Conservation (phyloP, 2,888 invertebrate species). For the Meteorus cinctellus region DNA sequence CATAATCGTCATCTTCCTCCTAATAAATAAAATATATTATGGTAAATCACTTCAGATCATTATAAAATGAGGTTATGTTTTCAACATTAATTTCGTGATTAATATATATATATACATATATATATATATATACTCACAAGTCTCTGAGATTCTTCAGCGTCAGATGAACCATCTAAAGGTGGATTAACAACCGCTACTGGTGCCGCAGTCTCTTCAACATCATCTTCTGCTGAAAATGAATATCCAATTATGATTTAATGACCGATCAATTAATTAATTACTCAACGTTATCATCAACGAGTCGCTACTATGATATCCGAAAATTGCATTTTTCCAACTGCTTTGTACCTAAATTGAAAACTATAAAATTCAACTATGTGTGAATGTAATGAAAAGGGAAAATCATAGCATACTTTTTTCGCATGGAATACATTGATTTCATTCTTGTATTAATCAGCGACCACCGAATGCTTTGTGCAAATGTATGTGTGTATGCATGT, state of each 20-base stretch:
- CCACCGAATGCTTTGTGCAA: constrained; percentile 61
- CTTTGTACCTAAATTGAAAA: too few relatives aligned
- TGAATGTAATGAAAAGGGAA: background rate
- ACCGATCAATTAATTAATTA: constrained; percentile 12
- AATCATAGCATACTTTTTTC: constrained; percentile 21
- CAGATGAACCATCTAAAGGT: constrained; percentile 82
- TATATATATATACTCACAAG: constrained; percentile 57
- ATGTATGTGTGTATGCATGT: constrained; percentile 41
- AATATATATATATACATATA: background rate
- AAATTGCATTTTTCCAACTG: too few relatives aligned
- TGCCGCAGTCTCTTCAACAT: constrained; percentile 80
- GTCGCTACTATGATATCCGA: too few relatives aligned
- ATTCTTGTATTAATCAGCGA: constrained; percentile 59
- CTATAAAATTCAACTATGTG: too few relatives aligned
- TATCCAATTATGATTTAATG: constrained; percentile 32
- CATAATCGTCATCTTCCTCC: constrained; percentile 92
- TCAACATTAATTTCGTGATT: constrained; percentile 24
- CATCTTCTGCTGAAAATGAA: constrained; percentile 77
- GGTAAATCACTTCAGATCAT: constrained; percentile 19
- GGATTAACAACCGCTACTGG: constrained; percentile 71
- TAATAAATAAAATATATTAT: constrained; percentile 58
- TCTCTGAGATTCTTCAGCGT: constrained; percentile 79
- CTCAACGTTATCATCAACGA: background rate
- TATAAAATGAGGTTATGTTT: constrained; percentile 40
- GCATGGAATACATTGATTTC: constrained; percentile 40